Conservation (phyloP, 2,888 invertebrate species). For the Halictus quadricinctus region DNA sequence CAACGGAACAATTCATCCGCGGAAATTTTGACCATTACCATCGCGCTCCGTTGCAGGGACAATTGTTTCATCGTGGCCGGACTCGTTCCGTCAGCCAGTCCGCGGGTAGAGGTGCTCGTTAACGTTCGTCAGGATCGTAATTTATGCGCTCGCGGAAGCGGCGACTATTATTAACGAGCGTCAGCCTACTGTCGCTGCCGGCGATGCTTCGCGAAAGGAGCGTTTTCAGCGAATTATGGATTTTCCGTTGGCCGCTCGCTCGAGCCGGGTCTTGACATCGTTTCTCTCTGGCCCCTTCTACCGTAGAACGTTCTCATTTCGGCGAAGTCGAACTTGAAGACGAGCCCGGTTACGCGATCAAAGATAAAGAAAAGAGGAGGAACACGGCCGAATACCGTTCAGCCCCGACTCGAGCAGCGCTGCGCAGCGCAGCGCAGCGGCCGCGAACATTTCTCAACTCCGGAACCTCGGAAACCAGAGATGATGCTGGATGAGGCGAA, state of each 20-base stretch:
- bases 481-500: slow-evolving; percentile 15
- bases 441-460: not conserved
- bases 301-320: not conserved
- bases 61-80: slow-evolving; percentile 17
- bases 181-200: slow-evolving; percentile 44
- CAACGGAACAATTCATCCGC: not conserved
- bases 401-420: not conserved
- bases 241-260: slow-evolving; percentile 11
- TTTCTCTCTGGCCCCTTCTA: not conserved
- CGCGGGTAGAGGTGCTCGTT: slow-evolving; percentile 49
- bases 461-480: not conserved
- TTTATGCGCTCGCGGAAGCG: slow-evolving; percentile 67
- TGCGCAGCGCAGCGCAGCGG: not conserved
- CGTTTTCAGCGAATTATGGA: slow-evolving; percentile 52
- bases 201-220: slow-evolving; percentile 40
- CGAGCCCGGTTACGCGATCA: not conserved
- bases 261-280: slow-evolving; percentile 1
- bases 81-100: slow-evolving; percentile 7
- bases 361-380: not conserved
- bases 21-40: slow-evolving; percentile 7
- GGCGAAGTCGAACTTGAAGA: slow-evolving; percentile 6
- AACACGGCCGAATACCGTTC: not conserved
- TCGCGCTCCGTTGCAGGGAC: not conserved
- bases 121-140: slow-evolving; percentile 70
- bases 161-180: slow-evolving; percentile 71